Percentiles rank a stretch among this genome's conserved stretches.
Evolutionary conservation across 2,113 vertebrate genomes (phyloP).

Genomic region (Colius striatus): DNA sequence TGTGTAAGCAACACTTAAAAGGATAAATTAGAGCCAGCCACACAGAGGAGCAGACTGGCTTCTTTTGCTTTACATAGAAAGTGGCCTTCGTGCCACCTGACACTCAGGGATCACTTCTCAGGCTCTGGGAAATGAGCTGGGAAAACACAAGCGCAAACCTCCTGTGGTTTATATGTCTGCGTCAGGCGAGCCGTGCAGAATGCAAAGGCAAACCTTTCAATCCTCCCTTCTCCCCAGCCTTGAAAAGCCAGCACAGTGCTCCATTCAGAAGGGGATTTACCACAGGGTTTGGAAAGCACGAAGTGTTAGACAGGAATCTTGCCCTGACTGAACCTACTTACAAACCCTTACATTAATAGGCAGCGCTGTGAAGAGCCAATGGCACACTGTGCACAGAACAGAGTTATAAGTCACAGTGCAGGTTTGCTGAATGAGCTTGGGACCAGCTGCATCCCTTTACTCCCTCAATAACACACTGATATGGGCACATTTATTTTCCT

Average conservation of each 20-base stretch:
- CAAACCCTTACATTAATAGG: constrained; percentile 32
- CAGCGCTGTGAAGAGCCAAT: not conserved
- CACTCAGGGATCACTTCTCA: constrained; percentile 59
- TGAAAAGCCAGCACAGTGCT: constrained; percentile 62
- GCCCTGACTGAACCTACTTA: constrained; percentile 52
- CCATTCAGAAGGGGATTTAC: constrained; percentile 71
- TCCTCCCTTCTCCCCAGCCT: constrained; percentile 35
- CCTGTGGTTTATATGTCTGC: constrained; percentile 61
- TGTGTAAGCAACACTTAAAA: constrained; percentile 29
- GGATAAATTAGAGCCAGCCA: not conserved
- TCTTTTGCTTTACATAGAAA: constrained; percentile 31
- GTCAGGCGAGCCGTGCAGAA: constrained; percentile 50
- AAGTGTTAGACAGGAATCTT: constrained; percentile 48
- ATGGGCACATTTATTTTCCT: constrained; percentile 64
- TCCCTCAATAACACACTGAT: constrained; percentile 62
- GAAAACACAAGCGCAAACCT: constrained; percentile 64
- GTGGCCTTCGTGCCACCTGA: constrained; percentile 50
- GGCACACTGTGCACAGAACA: not conserved
- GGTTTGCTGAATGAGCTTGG: constrained; percentile 63
- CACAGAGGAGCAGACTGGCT: not conserved
- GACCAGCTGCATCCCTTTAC: constrained; percentile 72
- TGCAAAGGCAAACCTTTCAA: constrained; percentile 65
- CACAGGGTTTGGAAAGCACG: constrained; percentile 45
- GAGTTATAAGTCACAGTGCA: constrained; percentile 56
- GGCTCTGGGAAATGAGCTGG: constrained; percentile 67